Conservation (phyloP, 2,888 invertebrate species). For the Phengaris arion region DNA sequence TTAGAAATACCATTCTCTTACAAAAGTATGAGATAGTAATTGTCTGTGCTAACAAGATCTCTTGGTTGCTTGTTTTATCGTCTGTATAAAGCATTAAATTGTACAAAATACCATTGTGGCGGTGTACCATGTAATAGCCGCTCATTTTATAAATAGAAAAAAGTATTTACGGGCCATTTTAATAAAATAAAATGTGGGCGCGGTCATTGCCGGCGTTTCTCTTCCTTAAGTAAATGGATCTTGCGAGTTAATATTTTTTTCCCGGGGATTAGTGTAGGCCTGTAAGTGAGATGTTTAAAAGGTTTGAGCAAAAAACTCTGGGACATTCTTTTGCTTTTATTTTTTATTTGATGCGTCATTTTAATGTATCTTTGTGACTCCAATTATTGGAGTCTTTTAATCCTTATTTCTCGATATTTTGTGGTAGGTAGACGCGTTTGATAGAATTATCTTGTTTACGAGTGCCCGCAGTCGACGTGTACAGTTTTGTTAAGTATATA, state of each 20-base stretch:
- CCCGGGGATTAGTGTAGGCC: slow-evolving; percentile 50
- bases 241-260: slow-evolving; percentile 34
- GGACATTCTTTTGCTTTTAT: slow-evolving; percentile 33
- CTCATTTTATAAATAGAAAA: slow-evolving; percentile 26
- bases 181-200: slow-evolving; percentile 22
- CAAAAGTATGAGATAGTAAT: neutral
- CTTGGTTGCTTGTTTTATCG: slow-evolving; percentile 1
- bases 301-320: slow-evolving; percentile 41
- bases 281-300: slow-evolving; percentile 56
- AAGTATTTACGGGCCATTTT: slow-evolving; percentile 22
- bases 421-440: neutral
- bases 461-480: too few species aligned
- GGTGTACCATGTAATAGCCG: slow-evolving; percentile 11
- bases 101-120: slow-evolving; percentile 3
- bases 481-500: too few species aligned
- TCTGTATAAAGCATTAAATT: neutral
- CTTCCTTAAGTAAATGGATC: slow-evolving; percentile 28
- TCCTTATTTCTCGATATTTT: neutral
- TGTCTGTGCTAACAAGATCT: neutral
- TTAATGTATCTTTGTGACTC: slow-evolving; percentile 11
- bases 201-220: slow-evolving; percentile 24
- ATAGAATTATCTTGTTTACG: neutral
- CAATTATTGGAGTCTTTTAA: neutral
- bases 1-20: too few species aligned
- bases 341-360: slow-evolving; percentile 39